A percentile compares a stretch with the other conserved stretches of the same genome.
phyloP scores from a whole-genome alignment of 2,113 vertebrate species.

The Phylloscopus trochiloides region DNA sequence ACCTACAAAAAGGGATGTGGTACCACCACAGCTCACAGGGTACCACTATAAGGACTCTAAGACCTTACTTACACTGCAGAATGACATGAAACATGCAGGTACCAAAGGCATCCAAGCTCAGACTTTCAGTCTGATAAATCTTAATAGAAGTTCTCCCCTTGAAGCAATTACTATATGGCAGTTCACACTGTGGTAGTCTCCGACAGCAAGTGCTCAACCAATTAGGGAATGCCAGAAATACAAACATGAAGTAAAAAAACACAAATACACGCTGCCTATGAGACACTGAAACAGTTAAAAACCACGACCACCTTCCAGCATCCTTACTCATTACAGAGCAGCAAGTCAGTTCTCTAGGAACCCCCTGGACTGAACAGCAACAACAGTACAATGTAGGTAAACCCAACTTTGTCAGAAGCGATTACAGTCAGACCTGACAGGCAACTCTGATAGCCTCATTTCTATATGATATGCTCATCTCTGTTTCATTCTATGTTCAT shows the following conservation, averaged over 20 bases:
- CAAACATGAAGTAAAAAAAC: neutral
- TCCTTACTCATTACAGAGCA: neutral
- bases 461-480: neutral
- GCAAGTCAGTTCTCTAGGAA: neutral
- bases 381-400: neutral
- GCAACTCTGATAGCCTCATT: neutral
- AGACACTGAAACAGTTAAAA: neutral
- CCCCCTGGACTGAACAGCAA: neutral
- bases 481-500: neutral
- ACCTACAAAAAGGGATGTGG: neutral
- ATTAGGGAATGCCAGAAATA: neutral
- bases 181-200: neutral
- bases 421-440: neutral
- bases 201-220: neutral
- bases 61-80: neutral
- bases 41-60: neutral
- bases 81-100: neutral
- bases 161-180: neutral
- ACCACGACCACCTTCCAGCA: neutral
- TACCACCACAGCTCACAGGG: rapidly evolving
- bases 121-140: neutral
- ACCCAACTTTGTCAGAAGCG: rapidly evolving
- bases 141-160: neutral
- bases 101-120: neutral
- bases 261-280: rapidly evolving